Conservation (phyloP, 1,140 invertebrate genomes). For the Bombus consobrinus region DNA sequence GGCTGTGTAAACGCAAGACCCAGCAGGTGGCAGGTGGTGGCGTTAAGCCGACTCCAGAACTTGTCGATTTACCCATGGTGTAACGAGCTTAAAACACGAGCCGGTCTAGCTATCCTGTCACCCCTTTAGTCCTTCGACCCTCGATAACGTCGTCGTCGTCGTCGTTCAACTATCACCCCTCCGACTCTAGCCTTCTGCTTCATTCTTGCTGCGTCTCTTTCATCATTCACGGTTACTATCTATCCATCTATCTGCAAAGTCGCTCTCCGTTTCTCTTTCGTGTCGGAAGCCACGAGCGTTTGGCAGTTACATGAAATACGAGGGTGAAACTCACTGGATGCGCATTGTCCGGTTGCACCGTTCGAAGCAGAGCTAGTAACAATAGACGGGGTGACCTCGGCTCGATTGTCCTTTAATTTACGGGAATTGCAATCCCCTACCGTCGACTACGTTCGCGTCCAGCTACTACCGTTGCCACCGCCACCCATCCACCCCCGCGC, state of each 20-base stretch:
- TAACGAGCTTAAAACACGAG: slow-evolving; percentile 60
- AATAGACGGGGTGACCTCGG: slow-evolving; percentile 75
- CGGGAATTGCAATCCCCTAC: slow-evolving; percentile 73
- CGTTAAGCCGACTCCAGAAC: slow-evolving; percentile 50
- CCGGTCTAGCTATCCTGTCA: neutral
- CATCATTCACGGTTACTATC: neutral
- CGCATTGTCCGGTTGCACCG: slow-evolving; percentile 73
- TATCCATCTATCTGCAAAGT: slow-evolving; percentile 18
- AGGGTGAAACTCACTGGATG: slow-evolving; percentile 70
- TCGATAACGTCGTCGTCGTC: too few relatives aligned
- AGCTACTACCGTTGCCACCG: slow-evolving; percentile 3
- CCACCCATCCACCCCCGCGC: neutral
- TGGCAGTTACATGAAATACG: slow-evolving; percentile 78
- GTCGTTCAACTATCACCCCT: neutral
- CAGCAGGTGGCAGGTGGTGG: slow-evolving; percentile 47
- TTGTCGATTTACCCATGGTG: slow-evolving; percentile 46
- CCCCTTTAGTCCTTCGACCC: neutral
- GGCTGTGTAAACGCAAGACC: slow-evolving; percentile 59
- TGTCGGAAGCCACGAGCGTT: slow-evolving; percentile 74
- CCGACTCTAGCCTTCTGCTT: neutral
- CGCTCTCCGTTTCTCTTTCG: slow-evolving; percentile 49
- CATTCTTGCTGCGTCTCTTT: neutral
- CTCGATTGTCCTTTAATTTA: slow-evolving; percentile 80
- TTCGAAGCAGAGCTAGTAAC: slow-evolving; percentile 73
- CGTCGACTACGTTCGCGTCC: slow-evolving; percentile 46